These are phyloP conservation scores for cattle (Bos taurus) DNA, from an alignment of 2,113 vertebrate genomes.

Conservation along the genomic window DNA sequence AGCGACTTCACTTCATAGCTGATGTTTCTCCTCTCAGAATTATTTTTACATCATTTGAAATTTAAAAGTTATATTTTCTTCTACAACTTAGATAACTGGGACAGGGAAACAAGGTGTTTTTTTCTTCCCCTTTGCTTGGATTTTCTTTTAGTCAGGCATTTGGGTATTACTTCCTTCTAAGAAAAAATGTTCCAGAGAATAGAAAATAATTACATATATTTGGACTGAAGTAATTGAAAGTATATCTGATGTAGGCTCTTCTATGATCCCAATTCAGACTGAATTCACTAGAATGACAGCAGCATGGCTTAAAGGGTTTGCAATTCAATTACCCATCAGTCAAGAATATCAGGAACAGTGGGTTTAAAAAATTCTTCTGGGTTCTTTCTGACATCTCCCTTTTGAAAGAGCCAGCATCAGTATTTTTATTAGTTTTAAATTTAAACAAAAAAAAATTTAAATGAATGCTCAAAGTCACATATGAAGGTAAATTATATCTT, in stretches of 20 bases:
- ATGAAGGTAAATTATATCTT: conserved; percentile 61
- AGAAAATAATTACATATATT: not conserved
- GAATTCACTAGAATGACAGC: not conserved
- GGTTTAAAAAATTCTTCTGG: conserved; percentile 39
- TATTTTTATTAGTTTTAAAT: conserved; percentile 64
- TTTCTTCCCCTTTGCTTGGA: not conserved
- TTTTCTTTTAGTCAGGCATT: not conserved
- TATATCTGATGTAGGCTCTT: not conserved
- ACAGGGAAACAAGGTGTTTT: not conserved
- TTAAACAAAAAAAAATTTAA: conserved; percentile 45
- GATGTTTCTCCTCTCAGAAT: not conserved
- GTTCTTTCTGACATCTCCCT: conserved; percentile 41
- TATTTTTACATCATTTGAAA: not conserved
- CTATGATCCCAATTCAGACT: not conserved
- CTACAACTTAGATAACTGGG: not conserved
- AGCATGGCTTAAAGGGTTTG: not conserved
- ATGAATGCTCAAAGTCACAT: conserved; percentile 56
- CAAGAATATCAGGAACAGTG: not conserved
- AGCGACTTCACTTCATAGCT: not conserved
- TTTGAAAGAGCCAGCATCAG: not conserved
- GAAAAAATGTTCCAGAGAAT: not conserved
- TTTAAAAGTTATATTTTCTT: not conserved
- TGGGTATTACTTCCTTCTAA: not conserved
- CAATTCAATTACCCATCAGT: not conserved
- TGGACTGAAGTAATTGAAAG: not conserved